Evolutionary conservation across 2,113 vertebrate species (phyloP).

Genomic region (Pangasianodon hypophthalmus): DNA sequence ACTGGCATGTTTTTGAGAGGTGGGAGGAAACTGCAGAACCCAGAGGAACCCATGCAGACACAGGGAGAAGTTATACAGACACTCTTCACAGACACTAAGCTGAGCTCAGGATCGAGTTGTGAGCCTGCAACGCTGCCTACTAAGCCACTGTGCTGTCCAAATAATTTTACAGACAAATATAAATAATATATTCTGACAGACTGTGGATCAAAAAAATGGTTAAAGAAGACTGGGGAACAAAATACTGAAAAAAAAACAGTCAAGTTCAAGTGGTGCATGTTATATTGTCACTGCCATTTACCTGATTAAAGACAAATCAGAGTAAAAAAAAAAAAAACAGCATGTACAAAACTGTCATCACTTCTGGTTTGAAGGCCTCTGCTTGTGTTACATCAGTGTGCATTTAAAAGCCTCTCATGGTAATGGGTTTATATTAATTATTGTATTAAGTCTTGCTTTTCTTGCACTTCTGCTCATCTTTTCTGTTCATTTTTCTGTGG

Average conservation of each 20-base stretch:
- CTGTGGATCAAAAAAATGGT: neutral
- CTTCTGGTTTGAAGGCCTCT: neutral
- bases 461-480: slow-evolving; percentile 1
- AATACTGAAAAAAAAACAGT: neutral
- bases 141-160: neutral
- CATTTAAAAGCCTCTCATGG: neutral
- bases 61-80: neutral
- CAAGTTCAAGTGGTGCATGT: neutral
- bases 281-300: neutral
- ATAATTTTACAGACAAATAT: neutral
- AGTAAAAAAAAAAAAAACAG: neutral
- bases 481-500: neutral
- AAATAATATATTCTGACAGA: neutral
- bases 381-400: neutral
- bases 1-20: neutral
- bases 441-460: neutral
- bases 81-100: neutral
- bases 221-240: neutral
- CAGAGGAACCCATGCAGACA: neutral
- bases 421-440: neutral
- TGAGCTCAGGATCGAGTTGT: neutral
- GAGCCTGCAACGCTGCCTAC: neutral
- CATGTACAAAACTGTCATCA: neutral
- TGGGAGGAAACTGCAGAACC: neutral
- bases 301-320: neutral